Percentiles rank a stretch among this genome's conserved stretches.
Conservation (phyloP, 2,797 vertebrate genomes). For the Scomberomorus guttatus region DNA sequence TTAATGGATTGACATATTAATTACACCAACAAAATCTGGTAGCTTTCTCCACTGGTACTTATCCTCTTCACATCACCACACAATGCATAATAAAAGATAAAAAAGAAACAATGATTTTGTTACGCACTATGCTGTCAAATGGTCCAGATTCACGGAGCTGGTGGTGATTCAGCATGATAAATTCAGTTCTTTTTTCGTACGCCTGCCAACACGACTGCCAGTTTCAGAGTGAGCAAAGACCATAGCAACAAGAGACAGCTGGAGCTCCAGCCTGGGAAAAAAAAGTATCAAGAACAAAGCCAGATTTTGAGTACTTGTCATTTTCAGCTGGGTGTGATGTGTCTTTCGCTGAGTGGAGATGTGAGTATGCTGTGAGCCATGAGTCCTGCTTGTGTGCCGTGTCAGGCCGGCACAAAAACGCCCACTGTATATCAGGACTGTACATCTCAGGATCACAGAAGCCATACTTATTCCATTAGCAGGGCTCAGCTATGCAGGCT, state of each 20-base stretch:
- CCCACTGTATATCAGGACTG: slow-evolving; percentile 43
- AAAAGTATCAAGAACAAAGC: slow-evolving; percentile 60
- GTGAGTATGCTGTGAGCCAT: slow-evolving; percentile 50
- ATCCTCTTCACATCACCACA: background rate
- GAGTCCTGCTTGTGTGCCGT: slow-evolving; percentile 26
- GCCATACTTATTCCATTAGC: slow-evolving; percentile 59
- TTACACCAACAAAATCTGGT: background rate
- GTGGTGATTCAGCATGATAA: slow-evolving; percentile 61
- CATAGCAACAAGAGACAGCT: slow-evolving; percentile 70
- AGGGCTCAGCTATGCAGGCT: slow-evolving; percentile 32
- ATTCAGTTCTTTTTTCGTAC: slow-evolving; percentile 36
- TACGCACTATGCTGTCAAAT: slow-evolving; percentile 27
- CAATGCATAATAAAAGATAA: slow-evolving; percentile 16
- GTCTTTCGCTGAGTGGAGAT: slow-evolving; percentile 51
- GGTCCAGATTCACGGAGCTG: slow-evolving; percentile 44
- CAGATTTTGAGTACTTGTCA: slow-evolving; percentile 65
- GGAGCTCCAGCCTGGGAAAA: slow-evolving; percentile 49
- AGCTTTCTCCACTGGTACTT: slow-evolving; percentile 5
- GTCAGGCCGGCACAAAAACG: slow-evolving; percentile 42
- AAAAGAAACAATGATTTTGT: slow-evolving; percentile 35
- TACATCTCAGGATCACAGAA: slow-evolving; percentile 47
- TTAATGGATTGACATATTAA: slow-evolving; percentile 28
- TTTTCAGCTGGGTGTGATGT: slow-evolving; percentile 67
- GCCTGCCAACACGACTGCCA: slow-evolving; percentile 50
- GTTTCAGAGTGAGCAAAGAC: slow-evolving; percentile 54